Evolutionary conservation across 1,140 invertebrate species (phyloP), one percentile per base, ranked within the genome.

Genomic region (Drosophila athabasca): DNA sequence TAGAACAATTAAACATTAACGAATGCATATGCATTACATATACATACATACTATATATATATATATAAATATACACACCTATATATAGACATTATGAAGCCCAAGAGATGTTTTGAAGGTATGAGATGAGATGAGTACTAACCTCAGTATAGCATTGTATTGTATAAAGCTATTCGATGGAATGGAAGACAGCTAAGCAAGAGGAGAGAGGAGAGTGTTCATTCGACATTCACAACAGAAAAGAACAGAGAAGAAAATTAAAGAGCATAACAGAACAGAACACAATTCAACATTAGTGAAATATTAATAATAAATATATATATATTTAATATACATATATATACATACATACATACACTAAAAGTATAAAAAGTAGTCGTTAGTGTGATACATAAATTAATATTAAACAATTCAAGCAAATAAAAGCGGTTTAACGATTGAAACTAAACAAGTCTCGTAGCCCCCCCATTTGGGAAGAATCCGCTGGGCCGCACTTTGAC

Each of bases 1-100:
- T 88, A 88, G 83, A 78, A 88, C 84, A 88, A 88, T 88, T 88
- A 77, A 76, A 79, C 53, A 82, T 81, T 81, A 75, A 79, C 60
- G 43, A 75, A 76, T 64, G 80, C 71, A 62, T 66, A 72, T 51
- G 66, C 66, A 77, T 72, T 58, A 72, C 58, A 66, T 77, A 72
- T 72, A 62, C 57, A 26, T 26, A 26, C 24, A 5, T 79, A 49
- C 62, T 51, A 73, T 65, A 79, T 53, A 75, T 68, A 50, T 43
- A 58, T 39, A 71, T 50, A 59, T 29, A 61, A 48, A 58, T 59
- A 59, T 43, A 31, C 51, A 55, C 35, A 58, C 59, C 45, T 61
- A 69, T 76, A 71, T 57, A 62, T 49, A 61, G 46, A 58, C 48
- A 62, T 31, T 24, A 2, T 24, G 22, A 7, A 29, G 24, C 26